Evolutionary conservation across 2,797 vertebrate species (phyloP).

Genomic region (Tachyglossus aculeatus): DNA sequence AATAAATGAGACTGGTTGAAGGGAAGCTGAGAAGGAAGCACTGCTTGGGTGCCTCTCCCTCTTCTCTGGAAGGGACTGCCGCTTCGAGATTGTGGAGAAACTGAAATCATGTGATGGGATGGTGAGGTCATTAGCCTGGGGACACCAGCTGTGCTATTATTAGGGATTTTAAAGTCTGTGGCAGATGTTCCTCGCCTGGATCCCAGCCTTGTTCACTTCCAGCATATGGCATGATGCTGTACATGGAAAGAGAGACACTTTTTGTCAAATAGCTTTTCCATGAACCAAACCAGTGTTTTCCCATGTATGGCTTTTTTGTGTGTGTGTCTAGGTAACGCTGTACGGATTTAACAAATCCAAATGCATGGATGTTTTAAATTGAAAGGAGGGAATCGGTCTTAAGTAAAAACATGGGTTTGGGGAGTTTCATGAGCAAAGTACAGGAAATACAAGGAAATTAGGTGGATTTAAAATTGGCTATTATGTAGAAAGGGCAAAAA

Average conservation of each 20-base stretch:
- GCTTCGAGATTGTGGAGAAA: neutral
- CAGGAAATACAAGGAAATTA: no score
- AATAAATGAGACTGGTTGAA: no score
- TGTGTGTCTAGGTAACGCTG: neutral
- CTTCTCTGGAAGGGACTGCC: neutral
- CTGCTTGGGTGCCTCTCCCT: neutral
- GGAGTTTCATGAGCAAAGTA: no score
- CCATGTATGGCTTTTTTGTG: neutral
- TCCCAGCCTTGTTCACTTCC: constrained; percentile 54
- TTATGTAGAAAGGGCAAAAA: no score
- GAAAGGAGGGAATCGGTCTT: no score
- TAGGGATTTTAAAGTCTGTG: constrained; percentile 61
- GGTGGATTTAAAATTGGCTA: no score
- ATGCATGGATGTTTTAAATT: no score
- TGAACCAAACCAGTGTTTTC: neutral
- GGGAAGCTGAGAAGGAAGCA: neutral
- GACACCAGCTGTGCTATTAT: constrained; percentile 79
- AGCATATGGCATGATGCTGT: constrained; percentile 55
- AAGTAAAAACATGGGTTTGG: no score
- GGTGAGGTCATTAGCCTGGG: constrained; percentile 68
- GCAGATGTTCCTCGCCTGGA: constrained; percentile 69
- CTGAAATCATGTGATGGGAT: constrained; percentile 31
- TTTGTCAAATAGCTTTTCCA: constrained; percentile 38
- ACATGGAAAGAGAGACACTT: constrained; percentile 29
- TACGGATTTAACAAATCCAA: neutral